Base-by-base conservation (phyloP, 2,888 invertebrate species). In the Cosmorhoe ocellata region DNA sequence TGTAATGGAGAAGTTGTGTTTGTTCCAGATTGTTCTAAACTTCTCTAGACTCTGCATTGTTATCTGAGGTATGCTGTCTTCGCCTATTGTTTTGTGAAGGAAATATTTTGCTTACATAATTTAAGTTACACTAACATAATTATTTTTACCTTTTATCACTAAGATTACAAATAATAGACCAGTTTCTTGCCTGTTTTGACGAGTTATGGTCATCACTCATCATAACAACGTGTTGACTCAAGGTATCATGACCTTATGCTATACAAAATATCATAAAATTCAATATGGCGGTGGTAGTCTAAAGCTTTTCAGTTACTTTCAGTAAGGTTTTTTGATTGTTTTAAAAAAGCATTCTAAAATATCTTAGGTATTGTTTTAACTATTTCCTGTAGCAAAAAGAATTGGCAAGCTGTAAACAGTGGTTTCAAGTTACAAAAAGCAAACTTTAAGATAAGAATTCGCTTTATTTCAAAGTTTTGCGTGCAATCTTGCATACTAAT, bases 1-100 rank as follows among this genome's bases (percentile, higher is more conserved):
- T 58, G 67, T 76, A 79, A 78, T 79, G 72, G 71, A 69, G 66
- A 72, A 76, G 71, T 76, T 76, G 66, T 71, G 74, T 71, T 71
- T 64, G 72, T 66, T 67, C 58, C 64, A 65, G 69, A 76, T 74
- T 69, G 67, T 76, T 71, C 44, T 41, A 53, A 71, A 67, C 63
- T 69, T 63, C 51, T 47, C 50, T 56, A 43, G 56, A 59, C 52
- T 67, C 61, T 9, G 27, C 56, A 46, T 44, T 63, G 63, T 58
- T 68, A 65, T 69, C 62, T 59, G 53, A 56, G 61, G 65, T 51
- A 66, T 67, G 61, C 57, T 56, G 63, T 64, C 61, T 64, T 46
- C 2, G 39, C 37, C 50, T 58, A 56, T 62, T 65, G 58, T 50
- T 34, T 13, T 36, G 54, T 42, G 52, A 49, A 53, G 48, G 39